Evolutionary conservation across 2,113 vertebrate genomes (phyloP).

Genomic region (cat (Felis catus)): F.catus_Fca126_mat1.0 CM031428.1:46184001-46184500

Average conservation of each 20-base stretch:
- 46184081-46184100: neutral
- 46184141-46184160: neutral
- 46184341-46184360: neutral
- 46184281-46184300: neutral
- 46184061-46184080: neutral
- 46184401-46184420: neutral
- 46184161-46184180: neutral
- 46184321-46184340: neutral
- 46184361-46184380: neutral
- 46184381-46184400: neutral
- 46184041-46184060: neutral
- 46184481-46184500: neutral
- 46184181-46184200: neutral
- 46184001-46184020: neutral
- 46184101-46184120: neutral
- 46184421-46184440: neutral
- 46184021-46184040: neutral
- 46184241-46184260: neutral
- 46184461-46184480: neutral
- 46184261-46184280: neutral
- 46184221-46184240: neutral
- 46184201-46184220: rapidly evolving
- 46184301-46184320: neutral
- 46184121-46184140: neutral
- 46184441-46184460: neutral